Percentiles rank a stretch among this genome's conserved stretches.
Conservation (phyloP, 2,888 invertebrate species). For the Toxonevra muliebris region DNA sequence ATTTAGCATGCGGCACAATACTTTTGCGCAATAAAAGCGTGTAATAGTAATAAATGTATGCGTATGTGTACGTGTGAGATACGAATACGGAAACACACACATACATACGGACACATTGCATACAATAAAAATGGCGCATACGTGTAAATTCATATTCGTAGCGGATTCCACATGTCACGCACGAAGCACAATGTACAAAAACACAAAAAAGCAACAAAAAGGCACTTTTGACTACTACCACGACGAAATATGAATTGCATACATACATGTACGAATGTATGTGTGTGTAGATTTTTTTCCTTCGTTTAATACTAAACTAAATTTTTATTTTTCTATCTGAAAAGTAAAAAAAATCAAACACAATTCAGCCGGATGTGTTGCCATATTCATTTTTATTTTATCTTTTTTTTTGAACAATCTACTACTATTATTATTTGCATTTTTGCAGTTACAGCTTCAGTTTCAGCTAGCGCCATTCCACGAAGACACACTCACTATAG, state of each 20-base stretch:
- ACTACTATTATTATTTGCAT: neutral
- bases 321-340: neutral
- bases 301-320: too few relatives aligned
- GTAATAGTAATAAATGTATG: conserved; percentile 59
- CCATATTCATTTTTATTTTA: too few relatives aligned
- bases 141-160: conserved; percentile 47
- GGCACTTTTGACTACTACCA: neutral
- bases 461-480: neutral
- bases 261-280: too few relatives aligned
- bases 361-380: too few relatives aligned
- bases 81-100: conserved; percentile 28
- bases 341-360: neutral
- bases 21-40: conserved; percentile 53
- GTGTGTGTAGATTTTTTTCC: too few relatives aligned
- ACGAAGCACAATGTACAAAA: conserved; percentile 31
- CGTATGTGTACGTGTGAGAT: conserved; percentile 31
- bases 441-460: neutral
- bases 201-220: conserved; percentile 22
- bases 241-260: too few relatives aligned
- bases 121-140: conserved; percentile 34
- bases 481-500: conserved; percentile 41
- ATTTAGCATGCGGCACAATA: conserved; percentile 57
- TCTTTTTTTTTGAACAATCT: too few relatives aligned
- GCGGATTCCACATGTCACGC: conserved; percentile 42
- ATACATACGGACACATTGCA: conserved; percentile 32